A percentile compares a stretch with the other conserved stretches of the same genome.
Conservation (phyloP, 1,140 invertebrate genomes). For the Galendromus occidentalis region DNA sequence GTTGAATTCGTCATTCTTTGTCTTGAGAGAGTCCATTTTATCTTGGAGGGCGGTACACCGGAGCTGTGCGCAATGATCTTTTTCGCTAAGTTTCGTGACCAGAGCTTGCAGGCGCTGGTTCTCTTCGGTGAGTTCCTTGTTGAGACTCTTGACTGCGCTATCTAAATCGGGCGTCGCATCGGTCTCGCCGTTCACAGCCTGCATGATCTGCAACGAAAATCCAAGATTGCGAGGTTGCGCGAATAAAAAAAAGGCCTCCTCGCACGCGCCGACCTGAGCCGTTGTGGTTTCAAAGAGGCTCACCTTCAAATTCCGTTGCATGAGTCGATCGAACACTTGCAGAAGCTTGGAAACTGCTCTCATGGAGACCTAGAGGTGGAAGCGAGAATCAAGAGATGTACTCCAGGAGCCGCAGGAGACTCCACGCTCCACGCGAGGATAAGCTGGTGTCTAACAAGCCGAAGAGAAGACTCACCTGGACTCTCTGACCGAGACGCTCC, state of each 20-base stretch:
- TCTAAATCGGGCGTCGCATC: conserved; percentile 41
- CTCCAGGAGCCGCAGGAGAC: conserved; percentile 12
- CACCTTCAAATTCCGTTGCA: conserved; percentile 69
- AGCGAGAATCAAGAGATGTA: conserved; percentile 59
- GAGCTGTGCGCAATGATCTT: conserved; percentile 44
- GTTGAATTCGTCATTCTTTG: conserved; percentile 74
- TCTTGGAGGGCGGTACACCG: conserved; percentile 74
- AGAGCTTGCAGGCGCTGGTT: conserved; percentile 75
- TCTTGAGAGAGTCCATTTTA: conserved; percentile 69
- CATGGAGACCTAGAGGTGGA: conserved; percentile 27
- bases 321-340: conserved; percentile 80
- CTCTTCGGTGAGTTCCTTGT: conserved; percentile 67
- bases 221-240: too few species aligned
- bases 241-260: too few species aligned
- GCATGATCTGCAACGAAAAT: conserved; percentile 36
- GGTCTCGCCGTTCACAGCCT: conserved; percentile 60
- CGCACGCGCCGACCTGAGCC: neutral
- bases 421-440: neutral
- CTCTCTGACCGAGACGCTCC: conserved; percentile 78
- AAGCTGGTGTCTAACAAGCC: neutral
- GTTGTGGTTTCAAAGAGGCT: neutral
- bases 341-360: conserved; percentile 84
- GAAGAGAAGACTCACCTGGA: conserved; percentile 35
- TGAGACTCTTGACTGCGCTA: conserved; percentile 55
- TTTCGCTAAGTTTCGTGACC: conserved; percentile 76